Conservation (phyloP, 2,888 invertebrate species). For the Physocephala rufipes region DNA sequence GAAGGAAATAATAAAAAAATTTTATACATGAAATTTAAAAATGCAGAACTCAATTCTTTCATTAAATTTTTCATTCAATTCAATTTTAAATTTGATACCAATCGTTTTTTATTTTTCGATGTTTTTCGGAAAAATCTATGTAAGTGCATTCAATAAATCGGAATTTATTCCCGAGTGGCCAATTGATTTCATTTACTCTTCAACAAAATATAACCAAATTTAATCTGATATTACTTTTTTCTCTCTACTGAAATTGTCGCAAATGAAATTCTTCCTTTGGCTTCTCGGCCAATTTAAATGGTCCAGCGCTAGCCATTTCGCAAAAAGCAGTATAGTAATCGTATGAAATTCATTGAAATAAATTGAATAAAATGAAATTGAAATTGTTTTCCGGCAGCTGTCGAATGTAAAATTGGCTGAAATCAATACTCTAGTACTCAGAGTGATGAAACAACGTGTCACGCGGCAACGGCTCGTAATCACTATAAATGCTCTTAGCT, state of each 20-base stretch:
- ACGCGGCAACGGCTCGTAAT: conserved; percentile 7
- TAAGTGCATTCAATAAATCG: no score
- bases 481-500: background rate
- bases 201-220: no score
- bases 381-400: conserved; percentile 28
- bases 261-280: background rate
- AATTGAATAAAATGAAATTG: conserved; percentile 8
- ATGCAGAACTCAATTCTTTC: no score
- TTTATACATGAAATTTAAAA: no score
- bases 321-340: conserved; percentile 11
- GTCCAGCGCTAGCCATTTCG: background rate
- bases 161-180: no score
- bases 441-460: conserved; percentile 24
- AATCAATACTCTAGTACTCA: conserved; percentile 30
- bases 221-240: no score
- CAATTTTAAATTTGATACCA: no score
- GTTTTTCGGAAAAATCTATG: no score
- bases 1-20: no score
- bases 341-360: conserved; percentile 16
- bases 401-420: conserved; percentile 31
- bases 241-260: background rate
- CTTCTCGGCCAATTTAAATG: background rate
- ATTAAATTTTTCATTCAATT: background rate
- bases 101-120: no score
- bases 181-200: no score